phyloP scores from a whole-genome alignment of 2,888 invertebrate genomes.

The Hedychridium roseum region DNA sequence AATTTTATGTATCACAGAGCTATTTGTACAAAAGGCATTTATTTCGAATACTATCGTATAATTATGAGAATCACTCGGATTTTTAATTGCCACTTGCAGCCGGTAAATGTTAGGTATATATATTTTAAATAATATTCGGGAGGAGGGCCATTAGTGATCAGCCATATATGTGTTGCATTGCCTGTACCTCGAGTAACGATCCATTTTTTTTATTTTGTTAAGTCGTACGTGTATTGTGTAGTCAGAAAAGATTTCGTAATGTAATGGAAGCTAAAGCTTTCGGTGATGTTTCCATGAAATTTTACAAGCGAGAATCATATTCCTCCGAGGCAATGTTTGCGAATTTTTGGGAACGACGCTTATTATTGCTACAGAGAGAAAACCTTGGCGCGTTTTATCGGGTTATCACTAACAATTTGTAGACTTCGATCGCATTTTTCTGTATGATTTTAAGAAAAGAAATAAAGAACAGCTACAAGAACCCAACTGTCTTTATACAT shows the following conservation, averaged over 20 bases:
- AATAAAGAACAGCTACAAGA: constrained; percentile 49
- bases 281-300: constrained; percentile 21
- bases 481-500: too few relatives aligned
- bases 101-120: constrained; percentile 24
- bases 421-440: constrained; percentile 51
- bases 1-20: constrained; percentile 51
- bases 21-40: constrained; percentile 53
- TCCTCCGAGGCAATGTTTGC: constrained; percentile 27
- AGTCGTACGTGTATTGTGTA: constrained; percentile 23
- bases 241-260: constrained; percentile 3
- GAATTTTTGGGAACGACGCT: constrained; percentile 24
- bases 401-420: constrained; percentile 40
- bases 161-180: constrained; percentile 27
- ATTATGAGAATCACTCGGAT: constrained; percentile 25
- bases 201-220: constrained; percentile 27
- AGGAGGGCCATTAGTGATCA: constrained; percentile 34
- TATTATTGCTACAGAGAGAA: constrained; percentile 3
- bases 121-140: constrained; percentile 38
- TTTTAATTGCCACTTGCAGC: constrained; percentile 31
- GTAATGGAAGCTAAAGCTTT: neutral
- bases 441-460: constrained; percentile 56
- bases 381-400: neutral
- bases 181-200: constrained; percentile 26
- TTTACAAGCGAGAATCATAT: too few relatives aligned
- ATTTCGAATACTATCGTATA: constrained; percentile 34